Percentiles rank a stretch among this genome's conserved stretches.
Conservation (phyloP, 2,113 vertebrate species). For the Mola mola region DNA sequence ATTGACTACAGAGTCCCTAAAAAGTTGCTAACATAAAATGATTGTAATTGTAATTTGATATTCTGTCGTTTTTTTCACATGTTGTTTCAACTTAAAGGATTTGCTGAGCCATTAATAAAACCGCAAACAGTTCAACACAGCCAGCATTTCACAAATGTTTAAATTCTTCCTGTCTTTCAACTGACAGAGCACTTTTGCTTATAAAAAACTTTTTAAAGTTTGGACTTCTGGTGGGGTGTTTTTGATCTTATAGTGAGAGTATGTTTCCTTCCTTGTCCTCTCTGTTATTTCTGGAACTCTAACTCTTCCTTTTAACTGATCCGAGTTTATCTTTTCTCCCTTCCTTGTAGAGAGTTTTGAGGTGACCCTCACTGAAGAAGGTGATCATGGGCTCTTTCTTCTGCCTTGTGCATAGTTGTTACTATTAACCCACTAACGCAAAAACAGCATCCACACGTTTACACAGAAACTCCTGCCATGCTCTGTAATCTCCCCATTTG, state of each 20-base stretch:
- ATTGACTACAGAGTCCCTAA: neutral
- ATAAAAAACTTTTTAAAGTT: slow-evolving; percentile 8
- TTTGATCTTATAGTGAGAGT: slow-evolving; percentile 37
- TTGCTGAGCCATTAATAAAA: slow-evolving; percentile 17
- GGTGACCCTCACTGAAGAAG: slow-evolving; percentile 99
- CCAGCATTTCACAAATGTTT: slow-evolving; percentile 11
- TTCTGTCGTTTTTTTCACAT: slow-evolving; percentile 16
- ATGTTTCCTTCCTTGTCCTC: slow-evolving; percentile 63
- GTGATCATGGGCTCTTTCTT: slow-evolving; percentile 98
- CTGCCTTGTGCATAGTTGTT: slow-evolving; percentile 85
- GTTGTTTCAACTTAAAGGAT: slow-evolving; percentile 14
- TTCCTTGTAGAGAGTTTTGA: slow-evolving; percentile 98
- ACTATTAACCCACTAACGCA: slow-evolving; percentile 98
- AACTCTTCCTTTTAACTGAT: slow-evolving; percentile 89
- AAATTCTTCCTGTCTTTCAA: slow-evolving; percentile 34
- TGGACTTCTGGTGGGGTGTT: slow-evolving; percentile 25
- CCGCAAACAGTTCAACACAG: slow-evolving; percentile 8
- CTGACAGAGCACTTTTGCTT: slow-evolving; percentile 22
- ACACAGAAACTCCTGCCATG: slow-evolving; percentile 89
- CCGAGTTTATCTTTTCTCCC: slow-evolving; percentile 97
- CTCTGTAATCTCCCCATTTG: slow-evolving; percentile 82
- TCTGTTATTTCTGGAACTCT: slow-evolving; percentile 66
- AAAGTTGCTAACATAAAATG: slow-evolving; percentile 8
- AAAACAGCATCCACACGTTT: slow-evolving; percentile 90
- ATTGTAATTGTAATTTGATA: slow-evolving; percentile 8